Evolutionary conservation across 2,888 invertebrate species (phyloP), one percentile per base, ranked within the genome.

Genomic region (Eilema sororculum): DNA sequence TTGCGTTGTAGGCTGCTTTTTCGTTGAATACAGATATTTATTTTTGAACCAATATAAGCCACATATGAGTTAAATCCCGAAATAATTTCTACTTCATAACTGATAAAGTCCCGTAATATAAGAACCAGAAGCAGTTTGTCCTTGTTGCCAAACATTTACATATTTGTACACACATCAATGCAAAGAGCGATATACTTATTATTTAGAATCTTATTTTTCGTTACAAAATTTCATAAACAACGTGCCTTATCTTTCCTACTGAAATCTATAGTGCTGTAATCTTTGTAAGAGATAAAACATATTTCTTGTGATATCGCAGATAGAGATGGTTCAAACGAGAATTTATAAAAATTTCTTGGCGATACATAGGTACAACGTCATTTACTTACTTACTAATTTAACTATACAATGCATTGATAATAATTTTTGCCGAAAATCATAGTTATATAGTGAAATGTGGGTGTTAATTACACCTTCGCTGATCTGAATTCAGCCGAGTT

Each of bases 221-320:
- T 8, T 33, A 33, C 8, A 33, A 33, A 33, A 33, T 37, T 37
- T 1, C 33, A 12, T 37, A 37, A 12, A 28, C 62, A 74, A 30
- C 46, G 33, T 22, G 33, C 65, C 72, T 74, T 83, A 83, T 79
- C 79, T 10, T 65, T 62, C 12, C 60, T 62, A 65, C 52, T 65
- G 64, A 76, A 83, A 79, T 78, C 78, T 82, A 83, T 81, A 83
- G 77, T 76, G 75, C 64, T 66, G 60, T 82, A 82, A 82, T 83
- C 82, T 83, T 75, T 58, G 16, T 12, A 8, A 24, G 71, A 80
- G 80, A 82, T 83, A 81, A 83, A 77, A 79, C 73, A 57, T 83
- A 82, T 81, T 81, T 77, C 80, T 70, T 65, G 64, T 74, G 83
- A 83, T 83, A 83, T 64, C 72, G 22, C 12, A 61, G n/a, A 64